Base-by-base conservation (phyloP, 2,113 vertebrate species). In the Hirundichthys speculiger region DNA sequence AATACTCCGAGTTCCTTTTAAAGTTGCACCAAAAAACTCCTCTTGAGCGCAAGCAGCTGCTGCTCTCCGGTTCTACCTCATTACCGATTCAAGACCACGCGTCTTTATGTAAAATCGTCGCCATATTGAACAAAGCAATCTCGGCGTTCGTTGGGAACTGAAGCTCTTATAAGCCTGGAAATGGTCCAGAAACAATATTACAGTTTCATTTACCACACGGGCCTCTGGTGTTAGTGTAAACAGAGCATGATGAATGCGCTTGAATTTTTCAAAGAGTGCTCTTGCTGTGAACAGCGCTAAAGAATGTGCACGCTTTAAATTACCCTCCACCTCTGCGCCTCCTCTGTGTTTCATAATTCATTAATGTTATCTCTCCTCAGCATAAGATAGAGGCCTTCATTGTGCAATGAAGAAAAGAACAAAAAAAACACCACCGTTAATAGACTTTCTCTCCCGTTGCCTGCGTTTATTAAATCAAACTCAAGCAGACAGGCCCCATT, bases 11-110 rank as follows among this genome's bases (percentile, higher is more conserved):
- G 40, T 72, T 63, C 61, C 38, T 70, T 78, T 76, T 30, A 56
- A 38, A 64, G 71, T 69, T 45, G 42, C 69, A 69, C 75, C 59
- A 45, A 77, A 89, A n/a, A 88, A 63, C 72, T 77, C 73, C 55
- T 52, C 19, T 3, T 66, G 76, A 87, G 68, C 56, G 24, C 15
- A 16, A 64, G 45, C 87, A 89, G 80, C 80, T 86, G 82, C 67
- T 47, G 56, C 48, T 57, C 57, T 62, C 74, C 16, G 12, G 20
- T 58, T 75, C n/a, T 53, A 27, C 50, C 71, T 69, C 61, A 76
- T 82, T 75, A 83, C 86, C 73, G 77, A 84, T 89, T 77, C 69
- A 86, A 63, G 5, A 65, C 15, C 14, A 16, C 64, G 50, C 49
- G 34, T 69, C 63, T 14, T 77, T 51, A 14, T 49, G 30, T 22